Base-by-base conservation (phyloP, 2,888 invertebrate genomes). In the Limenitis camilla region DNA sequence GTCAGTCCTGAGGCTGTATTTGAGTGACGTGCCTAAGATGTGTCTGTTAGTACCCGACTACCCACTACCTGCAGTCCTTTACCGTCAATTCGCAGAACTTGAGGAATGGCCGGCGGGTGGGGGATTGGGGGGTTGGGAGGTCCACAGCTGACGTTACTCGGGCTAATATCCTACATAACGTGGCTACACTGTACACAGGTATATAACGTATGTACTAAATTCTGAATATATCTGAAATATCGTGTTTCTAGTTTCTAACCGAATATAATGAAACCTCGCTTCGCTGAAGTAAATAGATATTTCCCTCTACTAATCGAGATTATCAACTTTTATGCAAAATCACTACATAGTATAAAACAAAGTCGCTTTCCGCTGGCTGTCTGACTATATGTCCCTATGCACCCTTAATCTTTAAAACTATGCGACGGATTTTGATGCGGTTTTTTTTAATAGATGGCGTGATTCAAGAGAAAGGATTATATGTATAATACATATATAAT, bases 51-150 rank as follows among this genome's bases (percentile, higher is more conserved):
- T 45, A 36, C 36, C 36, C 35, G 45, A 32, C 27, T 32, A 32
- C n/a, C 28, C 38, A 44, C 9, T 52, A 53, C 36, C 47, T 57
- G 60, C 58, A 43, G 57, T 63, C 66, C 66, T 66, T 70, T 68
- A 70, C 71, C 69, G 65, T 64, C 67, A 72, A 68, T 71, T 67
- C 59, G 62, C 54, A 63, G 63, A 67, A 74, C 71, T 68, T 66
- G 68, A 76, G 74, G 68, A 72, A 71, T 69, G 68, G 66, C 59
- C 56, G 63, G 61, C 55, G 47, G 32, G 29, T 7, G 40, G 27
- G 46, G 52, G 56, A 36, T 40, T 49, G 40, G 48, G 47, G 50
- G 55, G 61, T 39, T 47, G 56, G 52, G 59, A 53, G 49, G 52
- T 46, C 59, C 67, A 66, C 72, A 74, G 70, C 74, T 74, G 64